Evolutionary conservation across 2,888 invertebrate species (phyloP).

Genomic region (Xestia xanthographa): DNA sequence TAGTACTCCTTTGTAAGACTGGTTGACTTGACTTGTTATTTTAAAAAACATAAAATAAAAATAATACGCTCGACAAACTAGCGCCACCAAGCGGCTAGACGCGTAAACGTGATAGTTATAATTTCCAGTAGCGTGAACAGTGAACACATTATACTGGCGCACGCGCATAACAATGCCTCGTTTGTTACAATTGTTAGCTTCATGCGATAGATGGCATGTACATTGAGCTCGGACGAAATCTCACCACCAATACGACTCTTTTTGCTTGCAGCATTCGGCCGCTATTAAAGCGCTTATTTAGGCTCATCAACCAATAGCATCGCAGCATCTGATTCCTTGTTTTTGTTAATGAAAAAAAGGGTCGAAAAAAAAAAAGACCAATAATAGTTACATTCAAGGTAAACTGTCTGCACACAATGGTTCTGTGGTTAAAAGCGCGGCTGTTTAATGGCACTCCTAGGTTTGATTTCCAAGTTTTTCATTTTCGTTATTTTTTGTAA

Average conservation of each 20-base stretch:
- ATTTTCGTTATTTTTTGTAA: not conserved
- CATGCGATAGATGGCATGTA: slow-evolving; percentile 70
- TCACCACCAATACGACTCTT: too few relatives aligned
- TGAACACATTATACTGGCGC: slow-evolving; percentile 51
- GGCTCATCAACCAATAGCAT: too few relatives aligned
- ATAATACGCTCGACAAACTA: slow-evolving; percentile 46
- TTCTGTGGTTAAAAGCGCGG: not conserved
- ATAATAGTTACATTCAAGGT: too few relatives aligned
- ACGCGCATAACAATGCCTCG: slow-evolving; percentile 63
- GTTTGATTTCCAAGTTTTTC: not conserved
- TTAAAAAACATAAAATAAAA: not conserved
- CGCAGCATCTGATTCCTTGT: too few relatives aligned
- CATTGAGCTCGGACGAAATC: too few relatives aligned
- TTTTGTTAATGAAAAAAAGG: too few relatives aligned
- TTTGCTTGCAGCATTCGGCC: too few relatives aligned
- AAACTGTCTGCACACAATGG: not conserved
- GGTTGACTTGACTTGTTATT: too few relatives aligned
- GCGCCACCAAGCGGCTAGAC: slow-evolving; percentile 73
- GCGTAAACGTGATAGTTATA: slow-evolving; percentile 34
- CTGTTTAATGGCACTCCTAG: not conserved
- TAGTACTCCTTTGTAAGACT: too few relatives aligned
- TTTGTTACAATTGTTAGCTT: slow-evolving; percentile 62
- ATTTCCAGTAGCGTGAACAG: slow-evolving; percentile 57
- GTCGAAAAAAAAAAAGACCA: too few relatives aligned
- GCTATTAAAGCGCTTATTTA: too few relatives aligned